These are phyloP conservation scores for human (Homo sapiens) DNA, from an alignment of 2,113 vertebrate genomes.

Conservation along the genomic window DNA sequence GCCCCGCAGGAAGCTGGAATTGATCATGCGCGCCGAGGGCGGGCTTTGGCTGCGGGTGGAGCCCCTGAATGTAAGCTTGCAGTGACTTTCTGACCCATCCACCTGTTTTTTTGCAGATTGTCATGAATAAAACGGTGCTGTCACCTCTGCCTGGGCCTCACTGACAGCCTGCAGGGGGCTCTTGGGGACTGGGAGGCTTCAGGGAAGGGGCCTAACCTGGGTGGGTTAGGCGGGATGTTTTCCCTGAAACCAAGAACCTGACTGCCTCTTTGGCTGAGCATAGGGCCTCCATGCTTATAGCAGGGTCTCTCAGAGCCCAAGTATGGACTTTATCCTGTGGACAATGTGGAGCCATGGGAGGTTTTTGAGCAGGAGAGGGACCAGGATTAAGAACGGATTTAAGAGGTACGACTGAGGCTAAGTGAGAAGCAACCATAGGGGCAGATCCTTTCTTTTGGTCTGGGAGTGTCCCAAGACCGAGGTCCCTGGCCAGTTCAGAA, in stretches of 20 bases:
- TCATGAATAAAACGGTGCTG: background rate
- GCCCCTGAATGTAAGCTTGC: background rate
- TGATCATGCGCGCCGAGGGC: conserved; percentile 86
- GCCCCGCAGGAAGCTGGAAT: conserved; percentile 81
- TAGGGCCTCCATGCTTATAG: background rate
- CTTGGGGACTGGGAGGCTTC: background rate
- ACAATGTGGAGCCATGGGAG: background rate
- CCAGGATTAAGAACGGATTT: background rate
- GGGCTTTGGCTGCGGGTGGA: conserved; percentile 88
- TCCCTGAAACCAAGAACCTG: no score
- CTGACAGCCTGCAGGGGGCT: background rate
- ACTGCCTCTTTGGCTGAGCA: background rate
- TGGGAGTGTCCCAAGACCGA: background rate
- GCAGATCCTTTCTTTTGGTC: background rate
- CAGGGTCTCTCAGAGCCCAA: background rate
- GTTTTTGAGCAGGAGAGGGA: background rate
- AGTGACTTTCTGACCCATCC: background rate
- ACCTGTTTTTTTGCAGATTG: background rate
- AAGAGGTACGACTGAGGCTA: background rate
- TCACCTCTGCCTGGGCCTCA: background rate
- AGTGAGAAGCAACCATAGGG: background rate
- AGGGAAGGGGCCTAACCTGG: background rate
- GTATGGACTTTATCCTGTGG: background rate
- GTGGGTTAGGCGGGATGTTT: background rate
- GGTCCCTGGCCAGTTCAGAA: background rate